phyloP scores from a whole-genome alignment of 2,113 vertebrate species.

The Macquaria australasica region DNA sequence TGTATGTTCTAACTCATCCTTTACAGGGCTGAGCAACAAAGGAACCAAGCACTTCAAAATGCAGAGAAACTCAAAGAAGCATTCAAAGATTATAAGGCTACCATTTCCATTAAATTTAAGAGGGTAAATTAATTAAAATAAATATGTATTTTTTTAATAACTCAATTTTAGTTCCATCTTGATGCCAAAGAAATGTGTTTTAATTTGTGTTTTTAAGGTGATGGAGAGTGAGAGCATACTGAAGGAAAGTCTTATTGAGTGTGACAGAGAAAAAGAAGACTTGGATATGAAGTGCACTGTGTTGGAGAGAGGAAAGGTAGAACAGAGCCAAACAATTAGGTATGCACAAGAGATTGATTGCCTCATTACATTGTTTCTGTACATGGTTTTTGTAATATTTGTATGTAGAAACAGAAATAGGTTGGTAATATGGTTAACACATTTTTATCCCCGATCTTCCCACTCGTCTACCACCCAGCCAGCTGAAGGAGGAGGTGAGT shows the following conservation, averaged over 20 bases:
- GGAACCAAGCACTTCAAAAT: constrained; percentile 92
- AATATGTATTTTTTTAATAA: neutral
- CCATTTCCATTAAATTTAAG: constrained; percentile 86
- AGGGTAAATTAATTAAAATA: constrained; percentile 78
- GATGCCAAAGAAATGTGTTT: neutral
- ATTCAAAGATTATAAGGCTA: constrained; percentile 90
- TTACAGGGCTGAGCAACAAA: constrained; percentile 91
- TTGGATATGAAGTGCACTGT: constrained; percentile 84
- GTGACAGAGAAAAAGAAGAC: constrained; percentile 87
- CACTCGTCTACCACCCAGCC: constrained; percentile 67
- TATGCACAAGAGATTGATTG: constrained; percentile 49
- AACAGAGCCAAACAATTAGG: constrained; percentile 86
- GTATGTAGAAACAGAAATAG: neutral
- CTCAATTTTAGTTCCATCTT: neutral
- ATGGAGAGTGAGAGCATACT: constrained; percentile 87
- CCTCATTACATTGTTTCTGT: neutral
- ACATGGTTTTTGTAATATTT: neutral
- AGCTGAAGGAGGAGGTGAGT: constrained; percentile 84
- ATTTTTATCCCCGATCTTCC: neutral
- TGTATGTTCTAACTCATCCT: constrained; percentile 31
- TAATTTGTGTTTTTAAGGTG: constrained; percentile 83
- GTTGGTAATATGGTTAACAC: neutral
- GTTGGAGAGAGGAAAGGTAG: constrained; percentile 84
- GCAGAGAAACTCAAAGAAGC: constrained; percentile 89
- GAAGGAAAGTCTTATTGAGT: constrained; percentile 85